Conservation (phyloP, 2,888 invertebrate genomes). For the Nebria brevicollis region DNA sequence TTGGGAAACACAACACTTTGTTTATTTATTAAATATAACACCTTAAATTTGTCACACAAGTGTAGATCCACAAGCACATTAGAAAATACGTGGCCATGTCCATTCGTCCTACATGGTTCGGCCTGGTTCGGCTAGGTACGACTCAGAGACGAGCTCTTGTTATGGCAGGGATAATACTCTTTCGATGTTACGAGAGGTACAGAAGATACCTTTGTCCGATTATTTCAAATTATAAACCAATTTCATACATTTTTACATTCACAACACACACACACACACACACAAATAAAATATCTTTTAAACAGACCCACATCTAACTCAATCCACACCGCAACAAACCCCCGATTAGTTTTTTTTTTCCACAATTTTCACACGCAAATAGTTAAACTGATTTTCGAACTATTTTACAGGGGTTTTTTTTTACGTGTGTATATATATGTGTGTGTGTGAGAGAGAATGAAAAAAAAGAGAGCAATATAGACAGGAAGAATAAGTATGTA, state of each 20-base stretch:
- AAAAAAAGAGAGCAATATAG: not conserved
- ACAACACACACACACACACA: no score
- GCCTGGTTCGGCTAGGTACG: not conserved
- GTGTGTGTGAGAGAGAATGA: not conserved
- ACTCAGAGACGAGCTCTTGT: not conserved
- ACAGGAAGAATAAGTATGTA: not conserved
- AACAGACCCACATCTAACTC: no score
- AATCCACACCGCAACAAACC: no score
- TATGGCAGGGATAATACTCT: slow-evolving; percentile 1
- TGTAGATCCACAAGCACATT: slow-evolving; percentile 16
- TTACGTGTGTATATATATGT: not conserved
- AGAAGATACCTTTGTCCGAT: not conserved
- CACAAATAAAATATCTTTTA: no score
- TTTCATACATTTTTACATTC: not conserved
- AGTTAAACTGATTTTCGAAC: not conserved
- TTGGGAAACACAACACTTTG: not conserved
- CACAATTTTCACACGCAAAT: not conserved
- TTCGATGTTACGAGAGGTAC: not conserved
- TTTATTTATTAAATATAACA: slow-evolving; percentile 11
- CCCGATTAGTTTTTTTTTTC: no score
- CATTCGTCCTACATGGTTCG: slow-evolving; percentile 6
- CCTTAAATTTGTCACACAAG: slow-evolving; percentile 8
- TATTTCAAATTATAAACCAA: not conserved
- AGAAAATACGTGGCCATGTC: slow-evolving; percentile 21
- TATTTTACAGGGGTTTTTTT: not conserved